phyloP scores from a whole-genome alignment of 2,797 vertebrate genomes.

The Gallinago solitaria region DNA sequence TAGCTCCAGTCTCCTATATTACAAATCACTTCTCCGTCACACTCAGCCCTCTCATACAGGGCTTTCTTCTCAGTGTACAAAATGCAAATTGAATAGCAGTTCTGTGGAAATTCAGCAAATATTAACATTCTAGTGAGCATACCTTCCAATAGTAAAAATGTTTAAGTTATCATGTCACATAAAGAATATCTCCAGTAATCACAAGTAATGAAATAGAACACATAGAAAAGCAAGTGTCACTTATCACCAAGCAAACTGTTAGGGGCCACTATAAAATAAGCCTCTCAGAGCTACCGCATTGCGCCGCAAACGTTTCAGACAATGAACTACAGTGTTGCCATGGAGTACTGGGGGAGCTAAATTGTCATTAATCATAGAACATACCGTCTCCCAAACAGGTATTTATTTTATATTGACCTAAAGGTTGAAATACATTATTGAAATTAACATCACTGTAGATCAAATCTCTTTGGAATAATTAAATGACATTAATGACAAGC shows the following conservation, averaged over 20 bases:
- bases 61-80: slow-evolving; percentile 39
- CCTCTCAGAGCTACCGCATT: neutral
- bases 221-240: neutral
- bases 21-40: slow-evolving; percentile 71
- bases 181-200: neutral
- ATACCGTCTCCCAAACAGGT: slow-evolving; percentile 48
- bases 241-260: neutral
- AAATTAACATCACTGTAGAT: slow-evolving; percentile 24
- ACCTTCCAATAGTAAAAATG: neutral
- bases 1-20: slow-evolving; percentile 70
- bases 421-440: slow-evolving; percentile 68
- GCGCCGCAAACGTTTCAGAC: neutral
- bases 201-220: neutral
- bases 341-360: neutral
- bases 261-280: neutral
- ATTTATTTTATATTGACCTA: slow-evolving; percentile 66
- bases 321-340: neutral
- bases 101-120: neutral
- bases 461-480: slow-evolving; percentile 69
- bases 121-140: neutral
- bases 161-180: neutral
- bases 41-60: neutral
- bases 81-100: slow-evolving; percentile 43
- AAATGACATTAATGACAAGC: slow-evolving; percentile 61
- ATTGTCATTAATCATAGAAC: slow-evolving; percentile 20